Conservation (phyloP, 2,888 invertebrate species). For the Resseliella maxima region DNA sequence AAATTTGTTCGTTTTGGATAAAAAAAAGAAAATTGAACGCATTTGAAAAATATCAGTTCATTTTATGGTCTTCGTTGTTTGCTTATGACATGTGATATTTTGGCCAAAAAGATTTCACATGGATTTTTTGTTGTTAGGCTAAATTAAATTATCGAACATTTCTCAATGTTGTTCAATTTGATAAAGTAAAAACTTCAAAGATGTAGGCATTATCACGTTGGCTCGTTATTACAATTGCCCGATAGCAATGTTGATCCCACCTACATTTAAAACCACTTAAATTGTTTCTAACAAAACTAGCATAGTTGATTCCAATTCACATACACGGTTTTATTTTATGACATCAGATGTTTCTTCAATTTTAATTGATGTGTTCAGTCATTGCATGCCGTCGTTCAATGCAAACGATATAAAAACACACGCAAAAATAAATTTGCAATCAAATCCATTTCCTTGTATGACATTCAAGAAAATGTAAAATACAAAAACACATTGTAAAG, state of each 20-base stretch:
- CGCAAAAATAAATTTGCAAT: background rate
- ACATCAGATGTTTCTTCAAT: background rate
- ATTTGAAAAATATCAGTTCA: conserved; percentile 25
- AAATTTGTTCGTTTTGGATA: background rate
- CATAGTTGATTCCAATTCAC: background rate
- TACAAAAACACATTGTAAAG: background rate
- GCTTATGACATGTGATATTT: background rate
- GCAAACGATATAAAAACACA: background rate
- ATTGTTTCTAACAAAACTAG: background rate
- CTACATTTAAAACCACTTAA: background rate
- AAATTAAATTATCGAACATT: conserved; percentile 10
- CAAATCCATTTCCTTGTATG: conserved; percentile 24
- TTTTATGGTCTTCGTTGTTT: no score
- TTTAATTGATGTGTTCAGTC: conserved; percentile 21
- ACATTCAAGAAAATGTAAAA: background rate
- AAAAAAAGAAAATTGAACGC: background rate
- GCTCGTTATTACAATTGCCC: background rate
- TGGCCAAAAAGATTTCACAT: background rate
- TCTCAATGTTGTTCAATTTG: background rate
- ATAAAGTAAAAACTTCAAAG: background rate
- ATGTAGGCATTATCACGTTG: conserved; percentile 25
- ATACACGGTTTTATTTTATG: background rate
- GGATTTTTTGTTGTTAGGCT: background rate
- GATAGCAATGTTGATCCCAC: conserved; percentile 15
- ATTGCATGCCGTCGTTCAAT: no score